Evolutionary conservation across 2,888 invertebrate species (phyloP), one percentile per base, ranked within the genome.

Genomic region (Phania funesta): DNA sequence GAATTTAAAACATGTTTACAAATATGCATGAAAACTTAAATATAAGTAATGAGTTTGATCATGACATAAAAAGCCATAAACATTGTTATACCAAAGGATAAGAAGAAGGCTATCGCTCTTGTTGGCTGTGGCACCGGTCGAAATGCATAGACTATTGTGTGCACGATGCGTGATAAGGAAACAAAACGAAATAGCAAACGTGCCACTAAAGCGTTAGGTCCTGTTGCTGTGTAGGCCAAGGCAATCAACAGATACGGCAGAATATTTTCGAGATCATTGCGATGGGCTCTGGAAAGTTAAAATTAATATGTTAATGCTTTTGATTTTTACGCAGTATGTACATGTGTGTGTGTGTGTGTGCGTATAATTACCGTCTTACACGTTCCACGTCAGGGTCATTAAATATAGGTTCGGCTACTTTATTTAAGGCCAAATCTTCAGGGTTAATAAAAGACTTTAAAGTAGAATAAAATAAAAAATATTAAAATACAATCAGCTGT

Each of bases 191-290:
- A 93, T 48, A 94, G 87, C 75, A 92, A 87, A 26, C 91, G 88
- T 7, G 94, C 94, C 13, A 92, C 76, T 77, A 88, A 87, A 4
- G 91, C 87, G 54, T 90, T 87, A 0, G 94, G 94, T 58, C 91
- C 91, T 0, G 93, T 93, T 67, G 92, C 87, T 8, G 93, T 89
- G 88, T 93, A 95, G 22, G 92, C 88, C 44, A 93, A 88, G 20
- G 93, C 92, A 76, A 93, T 89, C 2, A 93, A 83, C 48, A 94
- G 87, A 87, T 93, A 94, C 1, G 93, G 91, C 4, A 93, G 88
- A 75, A 95, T 93, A 89, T 94, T 95, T 89, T 95, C 94, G 87
- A 95, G 86, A 87, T 95, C 95, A 86, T 95, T 95, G 86, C 92
- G 91, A 88, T 95, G 94, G 11, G 94, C 94, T 83, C 94, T 94